Base-by-base conservation (phyloP, 2,888 invertebrate genomes). In the Hoplodrina blanda region DNA sequence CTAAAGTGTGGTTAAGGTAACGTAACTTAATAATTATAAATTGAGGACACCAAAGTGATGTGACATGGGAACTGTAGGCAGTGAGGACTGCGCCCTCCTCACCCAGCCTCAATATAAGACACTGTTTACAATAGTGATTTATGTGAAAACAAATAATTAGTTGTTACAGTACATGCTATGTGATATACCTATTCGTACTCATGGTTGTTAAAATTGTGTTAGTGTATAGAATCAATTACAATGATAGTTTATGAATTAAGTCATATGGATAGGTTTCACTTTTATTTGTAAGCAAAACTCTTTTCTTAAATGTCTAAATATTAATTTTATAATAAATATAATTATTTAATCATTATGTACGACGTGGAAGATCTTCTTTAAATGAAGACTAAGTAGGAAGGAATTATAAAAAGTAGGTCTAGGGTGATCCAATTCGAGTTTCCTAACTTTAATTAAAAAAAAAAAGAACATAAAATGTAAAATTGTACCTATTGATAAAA, bases 151-250 rank as follows among this genome's bases (percentile, higher is more conserved):
- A 65, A 70, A 54, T 69, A 69, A 46, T 62, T 46, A 46, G 46
- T 17, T 63, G 33, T 70, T 65, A 62, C 72, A 80, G 81, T 84
- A 84, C 79, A 86, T 65, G 70, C 83, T 70, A 83, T 87, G 88
- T 89, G 89, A 89, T 89, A 89, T 85, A 46, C 46, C 17, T 81
- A 62, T 67, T 84, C 76, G 82, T 87, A 85, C 89, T 89, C 85
- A 88, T 81, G 91, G 89, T 91, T 91, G 91, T 91, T 90, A 59
- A 73, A 63, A 74, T 69, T 69, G 37, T 60, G 57, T 72, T 79
- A 77, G 30, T 49, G 53, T 63, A 60, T 41, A 5, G 5, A 5
- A 19, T n/a, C 4, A 54, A 8, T n/a, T 54, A 62, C 37, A 15
- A 33, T 17, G 2, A n/a, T 54, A 11, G 11, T 54, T 56, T 55